A percentile compares a stretch with the other conserved stretches of the same genome.
Evolutionary conservation across 1,140 invertebrate genomes (phyloP).

Genomic region (Sycophaga agraensis): DNA sequence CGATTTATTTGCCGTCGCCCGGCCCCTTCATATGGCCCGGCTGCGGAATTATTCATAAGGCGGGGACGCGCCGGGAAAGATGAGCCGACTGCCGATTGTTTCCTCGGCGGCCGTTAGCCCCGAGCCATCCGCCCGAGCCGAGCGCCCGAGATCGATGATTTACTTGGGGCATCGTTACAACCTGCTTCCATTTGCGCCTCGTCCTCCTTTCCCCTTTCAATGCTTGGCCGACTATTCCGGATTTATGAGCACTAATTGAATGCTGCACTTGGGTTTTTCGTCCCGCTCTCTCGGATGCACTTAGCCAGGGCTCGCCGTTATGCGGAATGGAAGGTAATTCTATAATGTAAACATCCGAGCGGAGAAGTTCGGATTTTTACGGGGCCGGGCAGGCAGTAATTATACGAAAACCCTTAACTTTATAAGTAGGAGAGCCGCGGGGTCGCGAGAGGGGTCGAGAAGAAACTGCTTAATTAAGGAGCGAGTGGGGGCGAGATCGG

Average conservation of each 20-base stretch:
- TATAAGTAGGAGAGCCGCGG: too few relatives aligned
- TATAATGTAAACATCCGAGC: too few relatives aligned
- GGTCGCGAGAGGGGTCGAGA: too few relatives aligned
- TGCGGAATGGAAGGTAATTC: too few relatives aligned
- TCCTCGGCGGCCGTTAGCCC: not conserved
- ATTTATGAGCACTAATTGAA: not conserved
- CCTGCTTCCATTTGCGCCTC: not conserved
- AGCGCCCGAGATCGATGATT: not conserved
- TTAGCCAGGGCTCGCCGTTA: too few relatives aligned
- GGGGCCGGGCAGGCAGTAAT: too few relatives aligned
- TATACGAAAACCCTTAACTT: too few relatives aligned
- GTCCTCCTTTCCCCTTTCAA: too few relatives aligned
- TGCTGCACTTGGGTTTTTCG: not conserved
- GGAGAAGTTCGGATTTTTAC: too few relatives aligned
- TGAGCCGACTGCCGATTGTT: not conserved
- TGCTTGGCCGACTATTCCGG: too few relatives aligned
- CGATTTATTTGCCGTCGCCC: constrained; percentile 9
- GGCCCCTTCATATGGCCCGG: not conserved
- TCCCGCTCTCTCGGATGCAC: too few relatives aligned
- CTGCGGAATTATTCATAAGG: not conserved
- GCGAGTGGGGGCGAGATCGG: not conserved
- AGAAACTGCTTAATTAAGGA: not conserved
- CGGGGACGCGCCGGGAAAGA: not conserved
- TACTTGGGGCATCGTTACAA: not conserved
- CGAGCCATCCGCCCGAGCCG: too few relatives aligned